A percentile compares a stretch with the other conserved stretches of the same genome.
Conservation (phyloP, 2,113 vertebrate species). For the Amblyopsis rosae region DNA sequence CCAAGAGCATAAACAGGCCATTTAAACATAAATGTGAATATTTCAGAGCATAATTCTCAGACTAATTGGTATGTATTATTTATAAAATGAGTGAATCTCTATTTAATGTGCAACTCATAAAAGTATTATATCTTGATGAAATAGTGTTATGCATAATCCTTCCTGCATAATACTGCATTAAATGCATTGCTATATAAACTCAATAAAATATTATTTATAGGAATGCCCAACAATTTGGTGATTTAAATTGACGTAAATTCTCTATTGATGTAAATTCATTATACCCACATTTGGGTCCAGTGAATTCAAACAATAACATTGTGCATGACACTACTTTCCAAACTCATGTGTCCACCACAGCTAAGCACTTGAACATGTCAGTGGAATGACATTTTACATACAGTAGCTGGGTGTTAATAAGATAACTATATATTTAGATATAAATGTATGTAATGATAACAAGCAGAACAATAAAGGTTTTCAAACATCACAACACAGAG, state of each 20-base stretch:
- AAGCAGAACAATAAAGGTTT: too few relatives aligned
- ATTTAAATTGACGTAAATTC: conserved; percentile 5
- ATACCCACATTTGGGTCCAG: too few relatives aligned
- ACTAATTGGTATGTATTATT: conserved; percentile 71
- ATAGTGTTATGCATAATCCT: conserved; percentile 29
- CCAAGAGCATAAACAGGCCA: conserved; percentile 47
- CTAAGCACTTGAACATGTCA: too few relatives aligned
- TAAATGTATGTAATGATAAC: too few relatives aligned
- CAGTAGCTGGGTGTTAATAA: too few relatives aligned
- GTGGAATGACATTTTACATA: too few relatives aligned
- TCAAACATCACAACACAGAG: too few relatives aligned
- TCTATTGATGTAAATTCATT: too few relatives aligned
- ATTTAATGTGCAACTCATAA: conserved; percentile 37
- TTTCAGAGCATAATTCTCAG: conserved; percentile 59
- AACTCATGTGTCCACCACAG: too few relatives aligned
- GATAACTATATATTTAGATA: too few relatives aligned
- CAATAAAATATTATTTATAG: conserved; percentile 41
- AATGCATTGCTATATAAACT: conserved; percentile 20
- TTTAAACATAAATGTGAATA: conserved; percentile 64
- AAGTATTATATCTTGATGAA: conserved; percentile 33
- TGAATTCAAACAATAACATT: too few relatives aligned
- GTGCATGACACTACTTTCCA: too few relatives aligned
- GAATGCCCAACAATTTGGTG: conserved; percentile 15
- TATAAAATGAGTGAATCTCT: conserved; percentile 45
- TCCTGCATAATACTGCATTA: conserved; percentile 11